Percentiles rank a stretch among this genome's conserved stretches.
These are phyloP conservation scores for Xylophagus ater DNA, from an alignment of 2,888 invertebrate species.

Conservation along the genomic window DNA sequence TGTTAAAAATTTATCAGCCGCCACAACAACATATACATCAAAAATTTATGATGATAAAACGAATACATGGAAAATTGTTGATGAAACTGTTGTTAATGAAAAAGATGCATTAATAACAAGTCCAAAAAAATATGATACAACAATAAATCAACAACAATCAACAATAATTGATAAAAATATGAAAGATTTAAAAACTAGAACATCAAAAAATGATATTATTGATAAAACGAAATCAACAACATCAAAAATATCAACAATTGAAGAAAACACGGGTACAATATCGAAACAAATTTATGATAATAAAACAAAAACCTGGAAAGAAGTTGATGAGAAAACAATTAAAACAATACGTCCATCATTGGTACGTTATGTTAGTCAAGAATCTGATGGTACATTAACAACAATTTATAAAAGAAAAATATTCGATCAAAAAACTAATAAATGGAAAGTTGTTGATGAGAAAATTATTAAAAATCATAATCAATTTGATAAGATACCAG, in stretches of 20 bases:
- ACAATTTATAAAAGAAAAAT: slow-evolving; percentile 39
- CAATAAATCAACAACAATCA: no score
- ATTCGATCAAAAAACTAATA: slow-evolving; percentile 35
- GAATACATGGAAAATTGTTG: slow-evolving; percentile 20
- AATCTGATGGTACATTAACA: slow-evolving; percentile 35
- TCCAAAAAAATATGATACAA: no score
- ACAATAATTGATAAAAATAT: no score
- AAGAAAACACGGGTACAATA: slow-evolving; percentile 9
- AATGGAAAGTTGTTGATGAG: slow-evolving; percentile 42
- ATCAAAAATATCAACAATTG: slow-evolving; percentile 2
- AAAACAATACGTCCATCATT: slow-evolving; percentile 27
- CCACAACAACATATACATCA: slow-evolving; percentile 20
- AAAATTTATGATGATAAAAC: slow-evolving; percentile 21
- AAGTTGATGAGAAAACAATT: slow-evolving; percentile 27
- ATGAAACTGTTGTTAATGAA: slow-evolving; percentile 19
- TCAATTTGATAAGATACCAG: slow-evolving; percentile 30
- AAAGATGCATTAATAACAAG: slow-evolving; percentile 13
- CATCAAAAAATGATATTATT: slow-evolving; percentile 3
- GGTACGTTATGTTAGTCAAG: slow-evolving; percentile 37
- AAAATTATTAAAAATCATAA: slow-evolving; percentile 40
- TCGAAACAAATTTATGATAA: slow-evolving; percentile 35
- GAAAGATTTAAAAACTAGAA: no score
- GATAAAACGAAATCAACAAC: slow-evolving; percentile 8
- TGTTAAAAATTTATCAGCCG: slow-evolving; percentile 14
- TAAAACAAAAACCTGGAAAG: slow-evolving; percentile 37